A percentile compares a stretch with the other conserved stretches of the same genome.
These are phyloP conservation scores for Nomia melanderi DNA, from an alignment of 1,140 invertebrate species.

Conservation along the genomic window DNA sequence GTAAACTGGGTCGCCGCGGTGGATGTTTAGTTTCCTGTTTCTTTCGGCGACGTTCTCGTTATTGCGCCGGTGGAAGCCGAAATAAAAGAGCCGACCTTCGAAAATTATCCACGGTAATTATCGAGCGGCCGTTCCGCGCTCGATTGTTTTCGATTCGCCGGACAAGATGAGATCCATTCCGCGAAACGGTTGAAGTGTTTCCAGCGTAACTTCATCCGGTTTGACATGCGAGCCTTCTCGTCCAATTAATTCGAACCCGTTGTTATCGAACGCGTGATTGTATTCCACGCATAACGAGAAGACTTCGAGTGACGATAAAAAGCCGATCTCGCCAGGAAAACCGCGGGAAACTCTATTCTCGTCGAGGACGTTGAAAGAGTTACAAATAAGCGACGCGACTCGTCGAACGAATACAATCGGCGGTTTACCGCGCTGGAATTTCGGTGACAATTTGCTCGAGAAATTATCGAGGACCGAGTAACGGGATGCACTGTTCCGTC, in stretches of 20 bases:
- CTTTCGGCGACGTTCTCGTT: background rate
- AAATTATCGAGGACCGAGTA: constrained; percentile 21
- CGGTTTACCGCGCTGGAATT: background rate
- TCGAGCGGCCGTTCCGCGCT: too few relatives aligned
- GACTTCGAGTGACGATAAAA: too few relatives aligned
- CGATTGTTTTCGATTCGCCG: background rate
- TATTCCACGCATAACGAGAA: too few relatives aligned
- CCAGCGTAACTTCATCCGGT: too few relatives aligned
- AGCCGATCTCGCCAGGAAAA: too few relatives aligned
- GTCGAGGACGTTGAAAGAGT: background rate
- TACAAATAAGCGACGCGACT: too few relatives aligned
- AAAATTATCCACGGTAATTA: too few relatives aligned
- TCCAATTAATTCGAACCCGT: background rate
- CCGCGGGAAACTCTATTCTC: too few relatives aligned
- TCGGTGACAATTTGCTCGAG: background rate
- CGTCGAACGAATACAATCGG: constrained; percentile 1
- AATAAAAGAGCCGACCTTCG: too few relatives aligned
- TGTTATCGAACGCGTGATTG: background rate
- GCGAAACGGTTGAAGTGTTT: too few relatives aligned
- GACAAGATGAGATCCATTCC: background rate
- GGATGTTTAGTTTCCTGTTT: constrained; percentile 12
- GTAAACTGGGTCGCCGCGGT: constrained; percentile 26
- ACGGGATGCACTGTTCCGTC: constrained; percentile 12
- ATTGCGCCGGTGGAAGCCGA: background rate
- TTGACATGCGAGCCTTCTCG: background rate